These are phyloP conservation scores for Phataginus tricuspis DNA, from an alignment of 2,797 vertebrate genomes.

Conservation along the genomic window DNA sequence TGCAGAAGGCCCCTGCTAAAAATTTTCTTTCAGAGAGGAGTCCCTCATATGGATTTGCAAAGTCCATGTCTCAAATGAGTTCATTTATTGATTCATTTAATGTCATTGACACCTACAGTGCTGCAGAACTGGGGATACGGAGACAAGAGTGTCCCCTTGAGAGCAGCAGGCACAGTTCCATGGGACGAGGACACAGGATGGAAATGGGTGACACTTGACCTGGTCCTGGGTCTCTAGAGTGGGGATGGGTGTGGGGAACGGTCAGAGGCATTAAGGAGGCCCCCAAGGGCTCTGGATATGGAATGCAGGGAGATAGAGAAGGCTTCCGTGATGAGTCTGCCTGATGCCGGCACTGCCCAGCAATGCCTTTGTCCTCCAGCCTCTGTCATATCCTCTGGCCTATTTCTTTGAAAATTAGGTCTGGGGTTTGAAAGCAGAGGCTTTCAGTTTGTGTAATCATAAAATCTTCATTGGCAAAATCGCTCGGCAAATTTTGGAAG, in stretches of 20 bases:
- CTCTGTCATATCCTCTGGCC: constrained; percentile 18
- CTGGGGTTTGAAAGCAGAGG: neutral
- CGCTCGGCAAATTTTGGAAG: neutral
- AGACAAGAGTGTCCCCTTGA: neutral
- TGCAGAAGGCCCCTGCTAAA: neutral
- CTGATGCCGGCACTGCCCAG: neutral
- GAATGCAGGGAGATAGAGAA: neutral
- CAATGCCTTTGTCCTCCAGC: neutral
- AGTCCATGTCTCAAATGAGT: neutral
- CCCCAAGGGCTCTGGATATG: neutral
- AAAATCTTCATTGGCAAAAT: neutral
- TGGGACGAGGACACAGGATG: neutral
- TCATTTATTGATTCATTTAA: neutral
- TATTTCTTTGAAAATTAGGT: constrained; percentile 27
- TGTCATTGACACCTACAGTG: neutral
- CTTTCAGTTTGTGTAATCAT: constrained; percentile 15
- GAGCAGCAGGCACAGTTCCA: neutral
- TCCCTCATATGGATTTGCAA: neutral
- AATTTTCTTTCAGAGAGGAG: neutral
- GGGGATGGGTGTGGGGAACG: rapidly evolving
- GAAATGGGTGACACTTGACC: neutral
- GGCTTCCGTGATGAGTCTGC: neutral
- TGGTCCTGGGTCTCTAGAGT: neutral
- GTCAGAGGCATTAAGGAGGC: neutral
- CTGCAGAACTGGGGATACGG: neutral